Percentiles rank a stretch among this genome's conserved stretches.
Evolutionary conservation across 1,140 invertebrate genomes (phyloP).

Genomic region (Ceratoteleas bidentatus): DNA sequence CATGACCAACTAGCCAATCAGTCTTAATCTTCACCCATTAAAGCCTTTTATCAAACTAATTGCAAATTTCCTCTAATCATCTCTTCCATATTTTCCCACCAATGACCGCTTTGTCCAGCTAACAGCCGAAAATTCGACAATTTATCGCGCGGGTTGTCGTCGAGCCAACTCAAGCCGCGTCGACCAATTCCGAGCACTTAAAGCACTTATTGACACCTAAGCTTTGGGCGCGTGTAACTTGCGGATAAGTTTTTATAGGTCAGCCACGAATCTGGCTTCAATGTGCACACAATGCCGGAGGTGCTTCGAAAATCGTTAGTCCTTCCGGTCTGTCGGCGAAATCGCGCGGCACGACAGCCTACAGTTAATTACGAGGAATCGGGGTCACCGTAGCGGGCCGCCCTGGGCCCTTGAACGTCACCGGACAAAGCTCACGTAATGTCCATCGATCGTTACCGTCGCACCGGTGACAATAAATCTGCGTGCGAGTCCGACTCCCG

Average conservation of each 20-base stretch:
- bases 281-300: conserved; percentile 66
- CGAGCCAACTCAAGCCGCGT: too few relatives aligned
- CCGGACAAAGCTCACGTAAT: conserved; percentile 54
- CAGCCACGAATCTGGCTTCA: conserved; percentile 75
- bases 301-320: conserved; percentile 81
- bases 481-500: too few relatives aligned
- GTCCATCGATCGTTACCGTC: conserved; percentile 50
- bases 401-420: conserved; percentile 66
- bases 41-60: too few relatives aligned
- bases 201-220: conserved; percentile 47
- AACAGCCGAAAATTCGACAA: too few relatives aligned
- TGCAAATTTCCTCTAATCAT: too few relatives aligned
- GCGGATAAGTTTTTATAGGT: conserved; percentile 71
- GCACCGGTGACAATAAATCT: conserved; percentile 26
- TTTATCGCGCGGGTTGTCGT: too few relatives aligned
- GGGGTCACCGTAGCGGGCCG: conserved; percentile 51
- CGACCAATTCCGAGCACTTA: conserved; percentile 32
- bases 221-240: conserved; percentile 31
- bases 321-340: conserved; percentile 54
- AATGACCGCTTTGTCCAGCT: too few relatives aligned
- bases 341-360: conserved; percentile 58
- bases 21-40: too few relatives aligned
- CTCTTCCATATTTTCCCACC: too few relatives aligned
- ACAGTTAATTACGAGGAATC: conserved; percentile 60
- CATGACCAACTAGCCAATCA: too few relatives aligned